phyloP scores from a whole-genome alignment of 2,113 vertebrate genomes.

The Emydocephalus ijimae region DNA sequence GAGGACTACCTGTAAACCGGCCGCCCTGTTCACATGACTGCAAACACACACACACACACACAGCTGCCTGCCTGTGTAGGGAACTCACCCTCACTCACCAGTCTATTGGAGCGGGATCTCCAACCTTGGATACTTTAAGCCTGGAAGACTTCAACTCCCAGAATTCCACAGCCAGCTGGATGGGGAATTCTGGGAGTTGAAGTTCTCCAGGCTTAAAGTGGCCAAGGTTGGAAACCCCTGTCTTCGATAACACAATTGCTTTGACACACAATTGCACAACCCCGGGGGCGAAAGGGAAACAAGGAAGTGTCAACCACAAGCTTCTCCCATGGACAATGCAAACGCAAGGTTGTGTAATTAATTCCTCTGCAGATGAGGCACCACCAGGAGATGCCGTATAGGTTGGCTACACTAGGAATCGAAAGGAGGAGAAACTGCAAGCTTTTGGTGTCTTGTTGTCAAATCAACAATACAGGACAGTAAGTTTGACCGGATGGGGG shows the following conservation, averaged over 20 bases:
- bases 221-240: no score
- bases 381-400: background rate
- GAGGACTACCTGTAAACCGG: background rate
- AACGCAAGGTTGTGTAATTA: background rate
- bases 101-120: background rate
- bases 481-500: background rate
- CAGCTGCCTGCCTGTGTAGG: background rate
- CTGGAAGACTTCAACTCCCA: no score
- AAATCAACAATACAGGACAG: background rate
- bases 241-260: background rate
- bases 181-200: no score
- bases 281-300: background rate
- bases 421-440: background rate
- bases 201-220: no score
- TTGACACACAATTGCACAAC: background rate
- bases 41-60: background rate
- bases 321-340: background rate
- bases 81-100: background rate
- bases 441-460: background rate
- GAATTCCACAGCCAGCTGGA: no score
- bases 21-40: background rate
- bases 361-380: background rate
- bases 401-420: background rate
- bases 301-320: background rate
- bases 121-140: no score